phyloP scores from a whole-genome alignment of 2,888 invertebrate species.

The Hydraecia micacea region DNA sequence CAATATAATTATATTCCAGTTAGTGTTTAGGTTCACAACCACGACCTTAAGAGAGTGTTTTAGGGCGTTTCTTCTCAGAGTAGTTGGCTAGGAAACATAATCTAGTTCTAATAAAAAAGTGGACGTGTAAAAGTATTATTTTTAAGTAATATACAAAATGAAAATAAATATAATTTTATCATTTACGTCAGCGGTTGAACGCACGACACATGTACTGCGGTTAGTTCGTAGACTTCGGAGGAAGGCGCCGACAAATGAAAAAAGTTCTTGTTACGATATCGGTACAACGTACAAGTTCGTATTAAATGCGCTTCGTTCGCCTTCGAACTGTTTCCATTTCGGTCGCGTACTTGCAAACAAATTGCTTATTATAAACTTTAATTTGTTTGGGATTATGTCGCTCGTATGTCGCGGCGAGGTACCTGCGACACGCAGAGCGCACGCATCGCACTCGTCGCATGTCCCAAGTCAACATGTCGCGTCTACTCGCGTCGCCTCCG shows the following conservation, averaged over 20 bases:
- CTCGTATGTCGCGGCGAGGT: background rate
- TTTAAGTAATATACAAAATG: background rate
- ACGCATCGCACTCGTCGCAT: slow-evolving; percentile 1
- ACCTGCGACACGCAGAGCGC: background rate
- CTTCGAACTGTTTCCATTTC: slow-evolving; percentile 39
- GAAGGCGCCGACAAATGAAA: slow-evolving; percentile 51
- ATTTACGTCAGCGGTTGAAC: background rate
- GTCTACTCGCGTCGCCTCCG: background rate
- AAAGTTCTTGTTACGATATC: slow-evolving; percentile 41
- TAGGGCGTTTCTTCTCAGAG: background rate
- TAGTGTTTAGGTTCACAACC: too few relatives aligned
- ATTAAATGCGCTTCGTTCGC: slow-evolving; percentile 44
- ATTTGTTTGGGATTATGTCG: slow-evolving; percentile 38
- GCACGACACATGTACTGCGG: background rate
- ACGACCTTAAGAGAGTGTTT: too few relatives aligned
- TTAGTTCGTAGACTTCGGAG: background rate
- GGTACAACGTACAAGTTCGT: slow-evolving; percentile 23
- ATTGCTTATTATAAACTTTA: slow-evolving; percentile 65
- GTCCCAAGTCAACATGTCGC: background rate
- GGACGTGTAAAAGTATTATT: background rate
- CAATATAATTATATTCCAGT: too few relatives aligned
- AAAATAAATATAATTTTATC: background rate
- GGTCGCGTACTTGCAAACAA: slow-evolving; percentile 55
- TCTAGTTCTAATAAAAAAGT: background rate
- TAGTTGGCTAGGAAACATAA: background rate